Evolutionary conservation across 2,888 invertebrate genomes (phyloP), one percentile per base, ranked within the genome.

Genomic region (Scaptomyza reducta): DNA sequence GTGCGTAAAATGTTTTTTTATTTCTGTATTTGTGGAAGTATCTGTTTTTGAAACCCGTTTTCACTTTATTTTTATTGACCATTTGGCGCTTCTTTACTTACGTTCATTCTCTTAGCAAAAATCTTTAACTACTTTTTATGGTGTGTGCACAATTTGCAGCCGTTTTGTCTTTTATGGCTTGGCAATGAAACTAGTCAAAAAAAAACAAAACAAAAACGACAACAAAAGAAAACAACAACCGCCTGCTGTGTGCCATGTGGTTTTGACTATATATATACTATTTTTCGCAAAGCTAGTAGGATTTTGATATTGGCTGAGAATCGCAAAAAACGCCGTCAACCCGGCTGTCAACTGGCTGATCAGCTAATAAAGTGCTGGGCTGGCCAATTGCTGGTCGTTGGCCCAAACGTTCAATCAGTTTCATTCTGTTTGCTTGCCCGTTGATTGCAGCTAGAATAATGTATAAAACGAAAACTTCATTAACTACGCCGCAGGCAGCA

Each of bases 41-140:
- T 60, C 16, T 45, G 35, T 22, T 60, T 35, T 16, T n/a, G 16
- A 78, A 87, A 89, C 88, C 70, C 49, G 89, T 89, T 88, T 89
- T 87, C 89, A 79, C 87, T 89, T 40, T 22, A 22, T 47, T 47
- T 83, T 89, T 87, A 77, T 86, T 79, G 74, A 64, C 80, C 76
- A 78, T 89, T 86, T 73, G 83, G 70, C 69, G 80, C 75, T 71
- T 82, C 86, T 85, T 78, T 65, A 75, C 70, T 75, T 78, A 40
- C 77, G 64, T 47, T 75, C 53, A 81, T 73, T 81, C 61, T 72
- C 29, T 38, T 38, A 38, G 14, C 38, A 31, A 75, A 61, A 81
- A 75, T 70, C 79, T 71, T 70, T 65, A 45, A 42, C 65, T 59
- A 64, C 78, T 74, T 68, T 87, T 75, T 84, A 84, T 70, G 79